Conservation (phyloP, 35 echinoderm and acorn worm species). For the Ophioderma brevispina region DNA sequence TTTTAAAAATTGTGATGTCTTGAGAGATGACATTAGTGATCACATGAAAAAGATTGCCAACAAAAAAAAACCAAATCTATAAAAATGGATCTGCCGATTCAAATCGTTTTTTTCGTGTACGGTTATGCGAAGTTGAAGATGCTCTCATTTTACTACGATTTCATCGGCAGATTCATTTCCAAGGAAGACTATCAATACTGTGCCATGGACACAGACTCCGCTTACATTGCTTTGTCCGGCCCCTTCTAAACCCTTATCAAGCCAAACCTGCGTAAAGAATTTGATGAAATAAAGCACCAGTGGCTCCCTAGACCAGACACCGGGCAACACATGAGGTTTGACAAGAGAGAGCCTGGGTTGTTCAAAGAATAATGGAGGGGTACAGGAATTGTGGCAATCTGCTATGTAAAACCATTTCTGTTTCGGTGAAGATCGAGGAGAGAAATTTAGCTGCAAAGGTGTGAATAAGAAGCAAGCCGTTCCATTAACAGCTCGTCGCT, state of each 20-base stretch:
- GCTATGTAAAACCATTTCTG: constrained; percentile 9
- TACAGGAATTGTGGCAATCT: constrained; percentile 29
- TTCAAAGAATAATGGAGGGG: constrained; percentile 69
- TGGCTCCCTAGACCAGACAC: constrained; percentile 57
- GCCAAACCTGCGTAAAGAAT: neutral
- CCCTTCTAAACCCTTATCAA: neutral
- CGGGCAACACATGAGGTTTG: neutral
- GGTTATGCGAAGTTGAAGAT: no score
- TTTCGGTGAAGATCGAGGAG: neutral
- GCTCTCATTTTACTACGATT: no score
- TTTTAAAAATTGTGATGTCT: constrained; percentile 49
- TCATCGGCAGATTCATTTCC: neutral
- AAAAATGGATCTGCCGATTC: no score
- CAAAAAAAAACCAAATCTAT: no score
- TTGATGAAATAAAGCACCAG: constrained; percentile 10
- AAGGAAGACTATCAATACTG: no score
- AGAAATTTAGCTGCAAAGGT: constrained; percentile 56
- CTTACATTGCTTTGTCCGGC: no score
- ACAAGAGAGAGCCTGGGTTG: no score
- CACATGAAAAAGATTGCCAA: constrained; percentile 43
- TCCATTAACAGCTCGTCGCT: constrained; percentile 21
- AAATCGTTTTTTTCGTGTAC: no score
- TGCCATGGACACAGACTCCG: no score
- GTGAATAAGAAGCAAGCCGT: neutral
- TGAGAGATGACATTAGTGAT: constrained; percentile 45